phyloP scores from a whole-genome alignment of 2,888 invertebrate genomes.

The Pristionchus maxplancki region DNA sequence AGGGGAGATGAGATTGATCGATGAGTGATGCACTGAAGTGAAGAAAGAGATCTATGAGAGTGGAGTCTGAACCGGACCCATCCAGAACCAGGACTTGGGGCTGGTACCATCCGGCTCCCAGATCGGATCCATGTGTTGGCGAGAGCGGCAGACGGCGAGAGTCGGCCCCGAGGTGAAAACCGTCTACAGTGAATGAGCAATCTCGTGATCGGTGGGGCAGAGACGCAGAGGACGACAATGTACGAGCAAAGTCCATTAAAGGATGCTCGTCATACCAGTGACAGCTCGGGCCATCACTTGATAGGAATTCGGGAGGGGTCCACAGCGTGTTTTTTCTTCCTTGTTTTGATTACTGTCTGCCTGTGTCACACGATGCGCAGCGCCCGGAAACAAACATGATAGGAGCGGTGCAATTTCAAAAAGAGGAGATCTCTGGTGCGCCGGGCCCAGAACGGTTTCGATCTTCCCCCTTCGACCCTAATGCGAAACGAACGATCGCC shows the following conservation, averaged over 20 bases:
- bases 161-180: neutral
- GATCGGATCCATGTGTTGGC: neutral
- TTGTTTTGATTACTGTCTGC: neutral
- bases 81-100: too few relatives aligned
- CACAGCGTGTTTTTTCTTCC: neutral
- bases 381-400: neutral
- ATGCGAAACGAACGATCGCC: neutral
- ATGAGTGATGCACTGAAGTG: neutral
- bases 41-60: neutral
- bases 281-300: neutral
- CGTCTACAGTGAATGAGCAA: neutral
- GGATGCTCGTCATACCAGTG: neutral
- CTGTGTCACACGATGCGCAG: neutral
- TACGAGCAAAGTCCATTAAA: neutral
- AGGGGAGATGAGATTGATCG: neutral
- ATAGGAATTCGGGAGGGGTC: neutral
- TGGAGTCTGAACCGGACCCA: neutral
- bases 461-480: neutral
- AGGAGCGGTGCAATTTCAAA: neutral
- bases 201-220: neutral
- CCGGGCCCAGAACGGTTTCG: neutral
- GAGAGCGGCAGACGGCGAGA: neutral
- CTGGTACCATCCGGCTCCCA: too few relatives aligned
- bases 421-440: neutral
- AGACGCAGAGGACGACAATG: conserved; percentile 5